These are phyloP conservation scores for Phaenicophaeus curvirostris DNA, from an alignment of 2,797 vertebrate genomes.

Conservation along the genomic window DNA sequence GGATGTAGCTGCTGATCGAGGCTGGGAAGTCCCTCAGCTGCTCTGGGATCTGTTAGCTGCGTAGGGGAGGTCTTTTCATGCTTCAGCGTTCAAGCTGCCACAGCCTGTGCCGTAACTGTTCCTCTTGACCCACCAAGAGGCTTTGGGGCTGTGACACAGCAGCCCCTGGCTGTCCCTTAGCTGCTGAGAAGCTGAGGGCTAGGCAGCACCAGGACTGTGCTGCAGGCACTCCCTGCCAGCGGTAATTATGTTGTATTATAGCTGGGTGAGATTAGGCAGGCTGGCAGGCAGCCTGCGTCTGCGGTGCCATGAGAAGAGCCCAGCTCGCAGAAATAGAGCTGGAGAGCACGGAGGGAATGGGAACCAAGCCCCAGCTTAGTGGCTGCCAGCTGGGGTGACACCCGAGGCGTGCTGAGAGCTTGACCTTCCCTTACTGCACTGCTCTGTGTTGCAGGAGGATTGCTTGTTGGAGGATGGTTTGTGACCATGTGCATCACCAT, in stretches of 20 bases:
- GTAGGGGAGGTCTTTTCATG: not conserved
- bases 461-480: accelerated
- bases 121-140: not conserved
- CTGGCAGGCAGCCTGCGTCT: not conserved
- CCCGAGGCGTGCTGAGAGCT: not conserved
- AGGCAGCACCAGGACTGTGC: not conserved
- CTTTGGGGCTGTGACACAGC: not conserved
- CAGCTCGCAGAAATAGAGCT: not conserved
- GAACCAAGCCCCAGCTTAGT: not conserved
- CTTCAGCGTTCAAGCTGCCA: not conserved
- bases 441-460: not conserved
- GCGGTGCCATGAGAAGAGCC: not conserved
- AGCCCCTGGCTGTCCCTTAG: not conserved
- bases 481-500: accelerated
- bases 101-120: not conserved
- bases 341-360: accelerated
- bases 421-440: not conserved
- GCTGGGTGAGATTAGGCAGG: not conserved
- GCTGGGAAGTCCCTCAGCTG: not conserved
- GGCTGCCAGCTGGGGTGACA: not conserved
- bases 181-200: not conserved
- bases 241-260: not conserved
- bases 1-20: not conserved
- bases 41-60: not conserved
- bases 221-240: not conserved